These are phyloP conservation scores for Parambassis ranga DNA, from an alignment of 2,797 vertebrate species.

Conservation along the genomic window DNA sequence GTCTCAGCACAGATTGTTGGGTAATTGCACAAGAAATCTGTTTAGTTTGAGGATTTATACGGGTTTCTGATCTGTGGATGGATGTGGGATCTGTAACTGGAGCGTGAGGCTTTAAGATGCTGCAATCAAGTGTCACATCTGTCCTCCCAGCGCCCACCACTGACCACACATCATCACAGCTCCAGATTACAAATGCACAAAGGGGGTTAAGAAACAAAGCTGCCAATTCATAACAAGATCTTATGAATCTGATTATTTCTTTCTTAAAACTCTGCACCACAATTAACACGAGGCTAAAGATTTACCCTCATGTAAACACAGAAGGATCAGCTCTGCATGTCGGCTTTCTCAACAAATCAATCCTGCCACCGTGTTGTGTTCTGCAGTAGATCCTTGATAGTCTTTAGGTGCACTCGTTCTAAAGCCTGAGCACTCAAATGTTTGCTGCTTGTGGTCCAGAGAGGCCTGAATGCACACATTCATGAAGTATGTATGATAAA, in stretches of 20 bases:
- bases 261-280: background rate
- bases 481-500: background rate
- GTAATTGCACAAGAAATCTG: conserved; percentile 24
- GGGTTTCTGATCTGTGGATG: background rate
- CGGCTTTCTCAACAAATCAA: background rate
- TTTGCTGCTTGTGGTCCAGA: background rate
- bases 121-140: conserved; percentile 49
- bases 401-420: background rate
- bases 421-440: background rate
- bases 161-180: conserved; percentile 36
- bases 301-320: background rate
- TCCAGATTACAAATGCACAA: too few species aligned
- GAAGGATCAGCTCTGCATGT: background rate
- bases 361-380: background rate
- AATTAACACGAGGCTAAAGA: background rate
- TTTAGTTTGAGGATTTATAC: conserved; percentile 29
- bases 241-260: background rate
- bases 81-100: conserved; percentile 5
- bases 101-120: conserved; percentile 17
- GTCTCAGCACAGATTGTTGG: background rate
- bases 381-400: background rate
- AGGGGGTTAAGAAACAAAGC: background rate
- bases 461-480: background rate
- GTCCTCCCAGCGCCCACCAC: conserved; percentile 24
- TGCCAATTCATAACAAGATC: too few species aligned